Conservation (phyloP, 1,140 invertebrate species). For the Carcinoscorpius rotundicauda region DNA sequence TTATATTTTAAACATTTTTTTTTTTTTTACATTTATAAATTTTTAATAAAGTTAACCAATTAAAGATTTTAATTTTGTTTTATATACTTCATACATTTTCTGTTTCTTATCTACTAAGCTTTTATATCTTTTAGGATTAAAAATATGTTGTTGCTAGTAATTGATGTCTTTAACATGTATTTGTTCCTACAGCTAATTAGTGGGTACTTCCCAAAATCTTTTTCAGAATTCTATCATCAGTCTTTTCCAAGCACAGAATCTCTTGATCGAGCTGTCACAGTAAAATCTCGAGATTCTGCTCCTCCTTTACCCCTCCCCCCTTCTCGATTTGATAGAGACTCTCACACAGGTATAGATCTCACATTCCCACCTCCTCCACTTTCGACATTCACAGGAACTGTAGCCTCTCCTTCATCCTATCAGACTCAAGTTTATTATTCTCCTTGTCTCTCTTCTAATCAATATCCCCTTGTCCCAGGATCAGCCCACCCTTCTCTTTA, state of each 20-base stretch:
- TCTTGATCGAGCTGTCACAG: slow-evolving; percentile 24
- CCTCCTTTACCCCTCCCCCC: slow-evolving; percentile 15
- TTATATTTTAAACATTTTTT: too few relatives aligned
- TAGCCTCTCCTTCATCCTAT: slow-evolving; percentile 23
- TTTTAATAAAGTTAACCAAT: too few relatives aligned
- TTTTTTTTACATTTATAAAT: too few relatives aligned
- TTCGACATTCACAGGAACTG: slow-evolving; percentile 17
- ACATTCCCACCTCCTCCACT: slow-evolving; percentile 20
- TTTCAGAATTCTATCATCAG: slow-evolving; percentile 31
- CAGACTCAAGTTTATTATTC: slow-evolving; percentile 21
- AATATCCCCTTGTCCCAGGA: slow-evolving; percentile 3
- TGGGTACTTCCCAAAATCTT: too few relatives aligned
- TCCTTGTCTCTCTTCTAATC: slow-evolving; percentile 20
- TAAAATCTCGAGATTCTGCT: slow-evolving; percentile 19
- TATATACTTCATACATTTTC: too few relatives aligned
- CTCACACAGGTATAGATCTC: slow-evolving; percentile 18
- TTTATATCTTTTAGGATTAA: too few relatives aligned
- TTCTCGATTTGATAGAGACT: slow-evolving; percentile 16
- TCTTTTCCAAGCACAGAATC: slow-evolving; percentile 34
- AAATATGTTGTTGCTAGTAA: too few relatives aligned
- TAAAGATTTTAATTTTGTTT: too few relatives aligned
- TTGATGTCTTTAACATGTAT: too few relatives aligned
- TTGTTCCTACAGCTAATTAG: too few relatives aligned
- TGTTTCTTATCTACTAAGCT: too few relatives aligned
- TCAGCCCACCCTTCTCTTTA: slow-evolving; percentile 17